Evolutionary conservation across 2,797 vertebrate species (phyloP).

Genomic region (Coccyzus lansbergi): DNA sequence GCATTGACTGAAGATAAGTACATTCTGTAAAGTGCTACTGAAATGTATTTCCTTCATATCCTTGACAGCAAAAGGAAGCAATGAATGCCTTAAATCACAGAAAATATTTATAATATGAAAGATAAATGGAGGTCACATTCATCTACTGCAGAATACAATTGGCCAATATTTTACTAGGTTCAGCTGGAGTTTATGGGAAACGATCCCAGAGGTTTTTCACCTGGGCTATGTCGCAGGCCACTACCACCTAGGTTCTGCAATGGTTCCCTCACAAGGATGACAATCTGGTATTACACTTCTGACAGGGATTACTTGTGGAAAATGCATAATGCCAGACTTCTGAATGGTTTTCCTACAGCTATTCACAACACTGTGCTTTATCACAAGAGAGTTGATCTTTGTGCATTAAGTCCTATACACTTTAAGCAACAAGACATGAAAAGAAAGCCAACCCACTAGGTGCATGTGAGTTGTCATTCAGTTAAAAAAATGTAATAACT

Average conservation of each 20-base stretch:
- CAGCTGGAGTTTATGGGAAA: conserved; percentile 78
- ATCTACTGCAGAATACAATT: conserved; percentile 63
- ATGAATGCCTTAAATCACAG: conserved; percentile 75
- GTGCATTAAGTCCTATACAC: neutral
- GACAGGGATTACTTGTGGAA: neutral
- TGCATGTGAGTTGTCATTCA: neutral
- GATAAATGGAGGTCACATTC: conserved; percentile 74
- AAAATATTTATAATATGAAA: conserved; percentile 77
- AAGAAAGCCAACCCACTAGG: neutral
- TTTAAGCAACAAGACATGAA: neutral
- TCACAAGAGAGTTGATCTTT: neutral
- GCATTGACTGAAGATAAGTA: conserved; percentile 71
- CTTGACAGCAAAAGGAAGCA: conserved; percentile 78
- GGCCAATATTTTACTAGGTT: conserved; percentile 74
- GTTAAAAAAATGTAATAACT: neutral
- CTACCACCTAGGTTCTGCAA: neutral
- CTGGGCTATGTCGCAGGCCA: conserved; percentile 10
- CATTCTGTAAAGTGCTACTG: conserved; percentile 79
- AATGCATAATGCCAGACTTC: neutral
- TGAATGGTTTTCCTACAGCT: neutral
- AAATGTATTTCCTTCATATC: conserved; percentile 79
- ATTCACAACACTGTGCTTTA: neutral
- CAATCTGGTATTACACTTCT: neutral
- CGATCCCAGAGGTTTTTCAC: conserved; percentile 24
- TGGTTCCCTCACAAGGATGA: neutral